These are phyloP conservation scores for Zapornia atra DNA, from an alignment of 2,113 vertebrate species.

Conservation along the genomic window DNA sequence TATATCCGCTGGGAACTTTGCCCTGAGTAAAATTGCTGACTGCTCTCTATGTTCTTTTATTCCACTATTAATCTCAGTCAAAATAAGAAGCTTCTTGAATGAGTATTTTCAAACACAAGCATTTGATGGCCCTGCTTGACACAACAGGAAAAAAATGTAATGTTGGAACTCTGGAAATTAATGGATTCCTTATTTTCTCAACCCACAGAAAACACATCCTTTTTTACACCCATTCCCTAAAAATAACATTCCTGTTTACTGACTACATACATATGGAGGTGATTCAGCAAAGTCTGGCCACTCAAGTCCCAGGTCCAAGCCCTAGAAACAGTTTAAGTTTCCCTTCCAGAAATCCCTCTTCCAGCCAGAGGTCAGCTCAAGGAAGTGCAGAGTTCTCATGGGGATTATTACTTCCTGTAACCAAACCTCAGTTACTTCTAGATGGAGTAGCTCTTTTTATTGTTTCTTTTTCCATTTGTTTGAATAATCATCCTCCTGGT, in stretches of 20 bases:
- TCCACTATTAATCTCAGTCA: neutral
- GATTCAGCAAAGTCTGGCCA: neutral
- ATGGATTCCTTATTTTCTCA: neutral
- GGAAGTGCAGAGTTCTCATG: neutral
- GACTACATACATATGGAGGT: too few relatives aligned
- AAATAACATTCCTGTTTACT: neutral
- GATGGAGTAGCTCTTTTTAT: neutral
- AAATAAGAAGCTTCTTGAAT: neutral
- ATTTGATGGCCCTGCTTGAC: neutral
- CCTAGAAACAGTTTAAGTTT: neutral
- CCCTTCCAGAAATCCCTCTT: neutral
- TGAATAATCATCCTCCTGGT: neutral
- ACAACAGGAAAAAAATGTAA: neutral
- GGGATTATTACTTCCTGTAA: neutral
- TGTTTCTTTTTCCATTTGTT: neutral
- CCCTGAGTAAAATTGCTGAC: neutral
- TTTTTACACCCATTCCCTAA: neutral
- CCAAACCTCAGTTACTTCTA: too few relatives aligned
- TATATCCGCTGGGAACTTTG: neutral
- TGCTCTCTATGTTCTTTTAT: neutral
- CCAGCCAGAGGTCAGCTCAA: neutral
- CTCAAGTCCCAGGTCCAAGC: neutral
- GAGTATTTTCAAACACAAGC: neutral
- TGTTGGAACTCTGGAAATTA: neutral
- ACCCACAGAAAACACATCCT: neutral